Conservation (phyloP, 2,888 invertebrate species). For the Agrotis ipsilon region DNA sequence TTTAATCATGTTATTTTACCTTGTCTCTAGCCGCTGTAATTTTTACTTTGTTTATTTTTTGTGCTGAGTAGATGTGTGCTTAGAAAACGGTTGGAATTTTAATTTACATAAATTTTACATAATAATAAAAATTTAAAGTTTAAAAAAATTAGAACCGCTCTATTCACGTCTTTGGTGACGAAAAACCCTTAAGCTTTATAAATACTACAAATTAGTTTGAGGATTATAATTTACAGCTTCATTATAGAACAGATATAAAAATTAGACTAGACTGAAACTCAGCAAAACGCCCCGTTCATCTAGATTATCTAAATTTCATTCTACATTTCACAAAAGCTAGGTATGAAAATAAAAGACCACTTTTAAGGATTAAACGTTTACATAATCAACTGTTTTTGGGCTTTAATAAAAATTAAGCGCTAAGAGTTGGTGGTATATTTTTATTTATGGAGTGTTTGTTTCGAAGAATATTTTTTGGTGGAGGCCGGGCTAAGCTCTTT, state of each 20-base stretch:
- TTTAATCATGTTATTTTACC: conserved; percentile 79
- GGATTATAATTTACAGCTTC: conserved; percentile 9
- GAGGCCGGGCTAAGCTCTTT: conserved; percentile 79
- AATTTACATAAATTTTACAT: not conserved
- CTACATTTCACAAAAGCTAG: conserved; percentile 61
- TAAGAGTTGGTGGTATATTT: conserved; percentile 75
- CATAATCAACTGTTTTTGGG: conserved; percentile 79
- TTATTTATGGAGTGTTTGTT: conserved; percentile 83
- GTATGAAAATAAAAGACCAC: conserved; percentile 57
- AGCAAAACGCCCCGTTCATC: conserved; percentile 44
- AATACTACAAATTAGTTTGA: conserved; percentile 7
- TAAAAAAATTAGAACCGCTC: not conserved
- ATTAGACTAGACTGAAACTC: conserved; percentile 39
- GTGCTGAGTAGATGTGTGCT: not conserved
- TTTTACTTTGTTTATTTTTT: conserved; percentile 39
- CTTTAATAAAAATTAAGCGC: conserved; percentile 75
- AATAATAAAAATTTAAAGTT: not conserved
- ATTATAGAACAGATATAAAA: conserved; percentile 13
- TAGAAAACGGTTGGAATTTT: conserved; percentile 13
- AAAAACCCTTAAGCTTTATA: not conserved
- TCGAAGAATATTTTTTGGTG: conserved; percentile 80
- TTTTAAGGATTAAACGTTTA: conserved; percentile 76
- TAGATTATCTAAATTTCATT: conserved; percentile 62
- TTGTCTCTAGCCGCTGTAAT: conserved; percentile 60
- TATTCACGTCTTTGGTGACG: not conserved